phyloP scores from a whole-genome alignment of 2,888 invertebrate genomes.

The Netelia melanura region DNA sequence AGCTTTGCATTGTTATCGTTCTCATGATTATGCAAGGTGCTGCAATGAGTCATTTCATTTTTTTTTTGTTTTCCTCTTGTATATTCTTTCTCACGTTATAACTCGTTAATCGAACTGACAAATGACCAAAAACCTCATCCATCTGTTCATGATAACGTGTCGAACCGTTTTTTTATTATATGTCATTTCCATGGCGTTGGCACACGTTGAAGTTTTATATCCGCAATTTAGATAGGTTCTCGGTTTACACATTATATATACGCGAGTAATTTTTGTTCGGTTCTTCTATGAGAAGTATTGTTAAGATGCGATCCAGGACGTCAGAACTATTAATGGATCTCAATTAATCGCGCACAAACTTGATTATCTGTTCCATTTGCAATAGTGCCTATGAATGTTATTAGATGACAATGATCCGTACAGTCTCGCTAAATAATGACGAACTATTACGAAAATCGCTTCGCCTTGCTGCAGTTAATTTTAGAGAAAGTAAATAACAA shows the following conservation, averaged over 20 bases:
- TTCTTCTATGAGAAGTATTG: slow-evolving; percentile 20
- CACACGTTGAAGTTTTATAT: slow-evolving; percentile 30
- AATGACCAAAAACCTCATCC: slow-evolving; percentile 34
- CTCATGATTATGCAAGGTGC: slow-evolving; percentile 48
- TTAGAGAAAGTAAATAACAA: too few species aligned
- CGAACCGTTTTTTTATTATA: slow-evolving; percentile 16
- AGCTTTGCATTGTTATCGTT: slow-evolving; percentile 61
- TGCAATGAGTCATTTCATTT: slow-evolving; percentile 21
- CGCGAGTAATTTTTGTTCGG: slow-evolving; percentile 2
- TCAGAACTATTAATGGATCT: slow-evolving; percentile 14
- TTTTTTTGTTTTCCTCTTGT: slow-evolving; percentile 9
- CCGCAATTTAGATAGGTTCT: slow-evolving; percentile 43
- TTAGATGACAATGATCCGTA: neutral
- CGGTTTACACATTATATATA: slow-evolving; percentile 25
- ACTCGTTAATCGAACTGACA: slow-evolving; percentile 36
- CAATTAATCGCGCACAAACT: slow-evolving; percentile 40
- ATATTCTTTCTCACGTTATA: slow-evolving; percentile 9
- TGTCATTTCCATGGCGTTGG: slow-evolving; percentile 12
- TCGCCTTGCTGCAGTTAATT: too few species aligned
- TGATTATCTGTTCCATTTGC: slow-evolving; percentile 5
- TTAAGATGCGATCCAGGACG: slow-evolving; percentile 24
- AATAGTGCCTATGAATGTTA: slow-evolving; percentile 26
- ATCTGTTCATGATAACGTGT: neutral
- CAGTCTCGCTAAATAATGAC: slow-evolving; percentile 7
- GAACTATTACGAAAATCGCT: too few species aligned